Base-by-base conservation (phyloP, 2,888 invertebrate species). In the Tetrapedia diversipes region DNA sequence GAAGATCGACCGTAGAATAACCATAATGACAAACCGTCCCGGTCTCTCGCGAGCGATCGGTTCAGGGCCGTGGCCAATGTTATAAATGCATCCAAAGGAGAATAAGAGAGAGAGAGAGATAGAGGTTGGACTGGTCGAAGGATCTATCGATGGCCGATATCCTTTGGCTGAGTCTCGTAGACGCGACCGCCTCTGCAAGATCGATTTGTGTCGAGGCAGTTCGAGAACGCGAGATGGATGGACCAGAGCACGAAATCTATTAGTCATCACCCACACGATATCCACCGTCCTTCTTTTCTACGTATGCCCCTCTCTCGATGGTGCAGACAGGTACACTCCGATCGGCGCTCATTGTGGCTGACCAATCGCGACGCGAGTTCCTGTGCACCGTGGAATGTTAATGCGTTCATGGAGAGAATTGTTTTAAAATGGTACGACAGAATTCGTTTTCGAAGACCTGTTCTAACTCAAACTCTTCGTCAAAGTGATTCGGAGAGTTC, bases 181-280 rank as follows among this genome's bases (percentile, higher is more conserved):
- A 78, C 76, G 73, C 68, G 79, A 77, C 84, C 80, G 77, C 59
- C 66, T 67, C 72, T 79, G 78, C 77, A 77, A 79, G 80, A 86
- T 89, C 87, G 89, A 88, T 89, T 87, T 86, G 86, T 85, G 86
- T 88, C 87, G 87, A 84, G 73, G 66, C 78, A 68, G 77, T 77
- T 74, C 82, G 85, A 77, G 86, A 81, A 76, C 72, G 57, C 79
- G 87, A 90, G 89, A 90, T 89, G 87, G 88, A 90, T 91, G 90
- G 85, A 86, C 87, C 81, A 76, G 78, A 82, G 82, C 79, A 82
- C 80, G 83, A 89, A 90, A 91, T 91, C 90, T 90, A 91, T 91
- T 90, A 90, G 90, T 90, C 90, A 90, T 91, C 90, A 87, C 86
- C 88, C 88, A 86, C 88, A 87, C 88, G 83, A 86, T 75, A 82